Evolutionary conservation across 2,113 vertebrate species (phyloP), one percentile per base, ranked within the genome.

Genomic region (Pseudorectes ferrugineus): DNA sequence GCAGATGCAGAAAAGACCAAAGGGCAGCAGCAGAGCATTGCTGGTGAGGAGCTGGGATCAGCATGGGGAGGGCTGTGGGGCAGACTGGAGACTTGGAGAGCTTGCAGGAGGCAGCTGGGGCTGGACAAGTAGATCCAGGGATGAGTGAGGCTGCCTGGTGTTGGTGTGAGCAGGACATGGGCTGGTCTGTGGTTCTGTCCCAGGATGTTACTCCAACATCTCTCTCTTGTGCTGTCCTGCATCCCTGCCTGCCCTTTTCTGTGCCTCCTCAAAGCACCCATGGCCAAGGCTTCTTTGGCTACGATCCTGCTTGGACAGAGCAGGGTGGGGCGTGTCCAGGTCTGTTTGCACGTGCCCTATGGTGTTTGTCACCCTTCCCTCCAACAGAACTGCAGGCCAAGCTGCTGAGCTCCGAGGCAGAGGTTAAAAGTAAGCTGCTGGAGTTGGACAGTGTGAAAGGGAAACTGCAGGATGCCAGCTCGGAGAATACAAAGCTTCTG

Each of bases 321-420:
- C 17, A n/a, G 24, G 29, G 4, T 49, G 36, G 2, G 38, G 63
- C 74, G 55, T 63, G 51, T 74, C 33, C 25, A 46, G 6, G 62
- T 91, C 7, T 66, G 14, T 73, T 86, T 82, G 55, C n/a, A 12
- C 3, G 12, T 92, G 4, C 26, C 33, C 58, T 51, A 63, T 8
- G 1, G 2, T 36, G 14, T 84, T 91, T 84, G 51, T 71, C 48
- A 57, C 29, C 51, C n/a, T 52, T 80, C 40, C 25, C 46, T 76
- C 59, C 8, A 11, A 85, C 95, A 99, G 99, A 99, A 58, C 96
- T 98, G 77, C 98, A 98, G 84, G 92, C 96, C 35, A 98, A 97
- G 59, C 68, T 99, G 57, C 97, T 97, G 86, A 97, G 92, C 42
- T 96, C 98, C 0, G 98, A 99, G 96, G 95, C 94, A 0, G 98